Base-by-base conservation (phyloP, 2,888 invertebrate species). In the Holacanthella duospinosa region DNA sequence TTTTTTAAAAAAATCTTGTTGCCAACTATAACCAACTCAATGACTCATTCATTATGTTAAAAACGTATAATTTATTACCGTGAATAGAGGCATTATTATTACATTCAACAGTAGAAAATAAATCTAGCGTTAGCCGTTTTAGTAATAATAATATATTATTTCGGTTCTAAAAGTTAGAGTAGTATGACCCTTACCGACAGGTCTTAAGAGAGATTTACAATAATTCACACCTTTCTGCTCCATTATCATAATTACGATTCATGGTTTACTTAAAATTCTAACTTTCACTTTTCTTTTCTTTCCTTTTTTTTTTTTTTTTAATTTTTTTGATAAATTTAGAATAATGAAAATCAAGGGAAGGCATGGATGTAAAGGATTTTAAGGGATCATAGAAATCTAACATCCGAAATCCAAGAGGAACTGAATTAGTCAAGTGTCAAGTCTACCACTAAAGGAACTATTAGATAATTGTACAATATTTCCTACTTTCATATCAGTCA, bases 101-200 rank as follows among this genome's bases (percentile, higher is more conserved):
- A 59, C 65, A 65, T 60, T 54, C 60, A 65, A 65, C 60, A 60
- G 65, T 65, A 65, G 59, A 65, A 65, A 65, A 65, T 65, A 65
- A 64, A 62, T 65, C 62, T 65, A 65, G 62, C 55, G 60, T 48
- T 48, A 48, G 48, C 12, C 48, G 19, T 48, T 48, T 36, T 36
- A 48, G 19, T 48, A n/a, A 48, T 9, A 16, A n/a, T 48, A n/a
- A 48, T 48, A 48, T 48, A 48, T 9, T 48, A 48, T 48, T 48
- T 48, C 48, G 48, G 48, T n/a, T 21, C 36, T 36, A 36, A 48
- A 9, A 4, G 48, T n/a, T 21, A 9, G 36, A 48, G 21, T 36
- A 36, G 36, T 64, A 62, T 60, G 59, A 62, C 62, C 65, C 65
- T 65, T 65, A 65, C 60, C 65, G 65, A 65, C 58, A 64, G 65